A percentile compares a stretch with the other conserved stretches of the same genome.
phyloP scores from a whole-genome alignment of 2,113 vertebrate species.

The Tragelaphus scriptus region DNA sequence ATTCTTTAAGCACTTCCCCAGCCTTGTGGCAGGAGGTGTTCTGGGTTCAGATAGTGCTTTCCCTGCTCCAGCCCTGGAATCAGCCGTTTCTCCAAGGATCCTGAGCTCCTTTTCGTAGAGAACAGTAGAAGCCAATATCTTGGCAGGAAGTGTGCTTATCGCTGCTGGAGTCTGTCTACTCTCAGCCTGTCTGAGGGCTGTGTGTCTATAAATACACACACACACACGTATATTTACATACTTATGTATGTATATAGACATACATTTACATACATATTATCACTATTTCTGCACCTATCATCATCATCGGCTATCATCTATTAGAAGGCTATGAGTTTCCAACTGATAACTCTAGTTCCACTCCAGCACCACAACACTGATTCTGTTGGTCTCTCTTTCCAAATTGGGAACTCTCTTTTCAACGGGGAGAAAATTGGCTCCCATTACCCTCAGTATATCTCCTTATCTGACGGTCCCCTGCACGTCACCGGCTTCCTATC shows the following conservation, averaged over 20 bases:
- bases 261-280: background rate
- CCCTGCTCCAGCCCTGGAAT: background rate
- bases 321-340: background rate
- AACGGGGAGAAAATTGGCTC: background rate
- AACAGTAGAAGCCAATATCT: background rate
- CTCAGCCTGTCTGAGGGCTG: background rate
- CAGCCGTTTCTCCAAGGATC: background rate
- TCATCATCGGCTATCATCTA: background rate
- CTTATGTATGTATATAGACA: background rate
- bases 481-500: background rate
- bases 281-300: background rate
- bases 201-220: background rate
- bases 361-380: background rate
- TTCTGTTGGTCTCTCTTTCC: background rate
- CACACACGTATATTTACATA: background rate
- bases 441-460: background rate
- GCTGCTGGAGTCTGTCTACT: background rate
- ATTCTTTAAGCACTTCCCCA: background rate
- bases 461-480: background rate
- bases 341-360: background rate
- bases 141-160: background rate
- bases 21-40: background rate
- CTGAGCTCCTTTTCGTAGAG: background rate
- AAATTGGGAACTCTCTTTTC: background rate
- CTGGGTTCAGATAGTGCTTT: background rate